Conservation (phyloP, 2,797 vertebrate species). For the Phrynocephalus guinanensis region DNA sequence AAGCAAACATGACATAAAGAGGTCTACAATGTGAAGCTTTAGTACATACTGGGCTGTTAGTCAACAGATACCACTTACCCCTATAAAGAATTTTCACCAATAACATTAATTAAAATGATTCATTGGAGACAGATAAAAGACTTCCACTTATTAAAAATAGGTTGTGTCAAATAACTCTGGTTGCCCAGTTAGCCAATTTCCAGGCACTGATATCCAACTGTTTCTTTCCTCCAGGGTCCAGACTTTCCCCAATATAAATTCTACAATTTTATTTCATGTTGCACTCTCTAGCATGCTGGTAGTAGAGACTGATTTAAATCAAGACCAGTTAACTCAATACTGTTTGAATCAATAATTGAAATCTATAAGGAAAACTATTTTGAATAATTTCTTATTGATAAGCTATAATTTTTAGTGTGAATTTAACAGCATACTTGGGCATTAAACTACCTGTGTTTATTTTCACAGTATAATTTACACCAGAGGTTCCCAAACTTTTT, state of each 20-base stretch:
- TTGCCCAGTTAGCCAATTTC: no score
- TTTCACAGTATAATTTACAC: no score
- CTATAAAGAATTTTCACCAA: not conserved
- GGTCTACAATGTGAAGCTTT: not conserved
- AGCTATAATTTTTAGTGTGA: no score
- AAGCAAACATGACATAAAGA: not conserved
- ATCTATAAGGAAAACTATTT: no score
- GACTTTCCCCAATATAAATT: not conserved
- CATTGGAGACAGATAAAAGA: not conserved
- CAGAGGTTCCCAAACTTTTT: no score
- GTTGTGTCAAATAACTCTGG: not conserved
- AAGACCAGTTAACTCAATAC: no score
- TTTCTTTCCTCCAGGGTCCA: not conserved
- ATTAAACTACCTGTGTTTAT: no score
- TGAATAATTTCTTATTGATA: no score
- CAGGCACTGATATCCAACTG: not conserved
- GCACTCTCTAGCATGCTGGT: not conserved
- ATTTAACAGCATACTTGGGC: no score
- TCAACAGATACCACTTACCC: not conserved
- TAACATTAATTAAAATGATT: not conserved
- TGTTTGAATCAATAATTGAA: no score
- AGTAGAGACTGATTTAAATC: not conserved
- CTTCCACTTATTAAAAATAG: not conserved
- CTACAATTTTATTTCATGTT: not conserved
- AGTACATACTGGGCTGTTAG: not conserved